phyloP scores from a whole-genome alignment of 2,113 vertebrate genomes.

The Hemiprocne comata region DNA sequence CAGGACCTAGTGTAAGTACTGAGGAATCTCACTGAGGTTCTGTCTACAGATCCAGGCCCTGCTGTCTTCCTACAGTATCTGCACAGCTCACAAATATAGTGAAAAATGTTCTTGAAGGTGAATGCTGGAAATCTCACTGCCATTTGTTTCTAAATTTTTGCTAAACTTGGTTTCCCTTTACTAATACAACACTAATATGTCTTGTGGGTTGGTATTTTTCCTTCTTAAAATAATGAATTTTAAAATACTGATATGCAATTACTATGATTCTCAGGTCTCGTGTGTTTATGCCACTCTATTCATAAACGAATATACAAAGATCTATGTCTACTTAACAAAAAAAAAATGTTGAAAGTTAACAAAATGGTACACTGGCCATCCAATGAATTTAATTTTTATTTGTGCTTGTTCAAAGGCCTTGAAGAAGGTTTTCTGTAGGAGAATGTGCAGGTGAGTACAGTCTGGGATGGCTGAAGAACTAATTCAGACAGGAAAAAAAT shows the following conservation, averaged over 20 bases:
- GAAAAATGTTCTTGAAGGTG: background rate
- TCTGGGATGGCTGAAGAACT: background rate
- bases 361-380: background rate
- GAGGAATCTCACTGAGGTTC: background rate
- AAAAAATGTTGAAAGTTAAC: background rate
- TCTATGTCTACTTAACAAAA: background rate
- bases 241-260: background rate
- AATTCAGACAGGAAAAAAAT: background rate
- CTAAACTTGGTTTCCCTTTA: background rate
- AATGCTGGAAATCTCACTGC: background rate
- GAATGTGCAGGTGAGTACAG: background rate
- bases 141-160: background rate
- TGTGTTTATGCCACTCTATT: background rate
- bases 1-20: background rate
- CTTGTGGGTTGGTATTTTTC: background rate
- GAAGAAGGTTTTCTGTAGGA: background rate
- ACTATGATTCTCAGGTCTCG: background rate
- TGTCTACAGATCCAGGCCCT: background rate
- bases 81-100: background rate
- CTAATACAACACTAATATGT: background rate
- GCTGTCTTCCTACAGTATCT: background rate
- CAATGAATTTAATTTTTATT: background rate
- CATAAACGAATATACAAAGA: background rate
- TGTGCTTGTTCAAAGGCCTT: background rate
- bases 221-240: background rate